A percentile compares a stretch with the other conserved stretches of the same genome.
phyloP scores from a whole-genome alignment of 2,113 vertebrate genomes.

The Piliocolobus tephrosceles region DNA sequence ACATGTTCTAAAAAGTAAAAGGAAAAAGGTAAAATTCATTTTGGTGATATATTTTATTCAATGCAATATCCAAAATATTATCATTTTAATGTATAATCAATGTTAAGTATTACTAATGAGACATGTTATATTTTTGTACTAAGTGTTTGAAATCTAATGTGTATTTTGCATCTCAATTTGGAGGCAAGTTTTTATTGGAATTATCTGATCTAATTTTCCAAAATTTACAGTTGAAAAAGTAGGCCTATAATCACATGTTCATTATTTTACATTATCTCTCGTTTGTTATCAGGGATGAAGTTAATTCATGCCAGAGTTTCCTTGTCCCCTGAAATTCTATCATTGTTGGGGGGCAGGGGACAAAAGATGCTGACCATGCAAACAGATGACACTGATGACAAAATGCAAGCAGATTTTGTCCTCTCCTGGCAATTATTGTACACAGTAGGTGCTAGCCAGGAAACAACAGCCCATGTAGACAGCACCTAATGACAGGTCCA shows the following conservation, averaged over 20 bases:
- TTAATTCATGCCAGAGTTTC: background rate
- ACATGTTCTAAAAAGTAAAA: background rate
- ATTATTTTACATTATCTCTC: background rate
- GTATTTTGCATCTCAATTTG: background rate
- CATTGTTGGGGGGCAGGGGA: background rate
- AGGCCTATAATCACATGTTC: background rate
- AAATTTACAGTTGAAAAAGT: background rate
- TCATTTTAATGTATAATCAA: background rate
- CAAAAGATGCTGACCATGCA: background rate
- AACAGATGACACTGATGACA: background rate
- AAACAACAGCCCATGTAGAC: background rate
- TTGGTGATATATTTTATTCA: constrained; percentile 24
- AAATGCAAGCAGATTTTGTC: background rate
- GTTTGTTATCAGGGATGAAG: background rate
- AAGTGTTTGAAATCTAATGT: background rate
- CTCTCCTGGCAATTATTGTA: background rate
- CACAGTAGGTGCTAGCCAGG: background rate
- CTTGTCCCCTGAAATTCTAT: background rate
- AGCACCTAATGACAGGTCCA: background rate
- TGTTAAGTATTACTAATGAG: background rate
- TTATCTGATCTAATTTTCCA: background rate
- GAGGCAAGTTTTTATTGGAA: background rate
- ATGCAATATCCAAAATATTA: background rate
- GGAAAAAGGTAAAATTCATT: background rate
- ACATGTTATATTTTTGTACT: background rate